phyloP scores from a whole-genome alignment of 2,888 invertebrate genomes.

The Pachymerium ferrugineum region DNA sequence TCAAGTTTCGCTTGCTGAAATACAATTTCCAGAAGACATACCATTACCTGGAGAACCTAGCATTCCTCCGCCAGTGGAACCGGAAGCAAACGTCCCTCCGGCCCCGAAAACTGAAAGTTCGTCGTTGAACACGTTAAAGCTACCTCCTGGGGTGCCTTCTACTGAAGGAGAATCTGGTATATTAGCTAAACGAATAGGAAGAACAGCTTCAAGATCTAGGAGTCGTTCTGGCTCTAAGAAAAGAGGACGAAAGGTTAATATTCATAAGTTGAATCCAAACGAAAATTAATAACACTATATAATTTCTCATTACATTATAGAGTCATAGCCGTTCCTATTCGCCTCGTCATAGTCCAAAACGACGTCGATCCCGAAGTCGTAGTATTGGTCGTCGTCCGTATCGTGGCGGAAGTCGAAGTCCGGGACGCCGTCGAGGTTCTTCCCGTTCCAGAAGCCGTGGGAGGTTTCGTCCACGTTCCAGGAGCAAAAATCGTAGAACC shows the following conservation, averaged over 20 bases:
- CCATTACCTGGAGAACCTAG: constrained; percentile 16
- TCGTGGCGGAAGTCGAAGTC: constrained; percentile 28
- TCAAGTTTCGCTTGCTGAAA: not conserved
- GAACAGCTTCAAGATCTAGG: not conserved
- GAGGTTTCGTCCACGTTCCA: constrained; percentile 30
- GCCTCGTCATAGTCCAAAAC: not conserved
- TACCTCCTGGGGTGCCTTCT: not conserved
- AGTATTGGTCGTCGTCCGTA: constrained; percentile 27
- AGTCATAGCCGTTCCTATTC: not conserved
- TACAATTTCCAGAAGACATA: constrained; percentile 30
- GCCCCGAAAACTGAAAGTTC: not conserved
- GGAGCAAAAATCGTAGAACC: constrained; percentile 23
- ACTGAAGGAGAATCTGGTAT: not conserved
- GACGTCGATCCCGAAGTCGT: constrained; percentile 28
- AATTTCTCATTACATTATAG: not conserved
- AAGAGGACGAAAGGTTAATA: not conserved
- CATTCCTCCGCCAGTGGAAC: not conserved
- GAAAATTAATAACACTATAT: not conserved
- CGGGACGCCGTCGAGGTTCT: constrained; percentile 30
- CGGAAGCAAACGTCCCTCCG: not conserved
- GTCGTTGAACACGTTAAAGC: not conserved
- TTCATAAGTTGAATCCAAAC: not conserved
- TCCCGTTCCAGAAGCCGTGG: constrained; percentile 28
- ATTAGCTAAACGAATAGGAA: not conserved
- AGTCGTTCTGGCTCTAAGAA: not conserved